Evolutionary conservation across 2,797 vertebrate genomes (phyloP), one percentile per base, ranked within the genome.

Genomic region (Pampus argenteus): DNA sequence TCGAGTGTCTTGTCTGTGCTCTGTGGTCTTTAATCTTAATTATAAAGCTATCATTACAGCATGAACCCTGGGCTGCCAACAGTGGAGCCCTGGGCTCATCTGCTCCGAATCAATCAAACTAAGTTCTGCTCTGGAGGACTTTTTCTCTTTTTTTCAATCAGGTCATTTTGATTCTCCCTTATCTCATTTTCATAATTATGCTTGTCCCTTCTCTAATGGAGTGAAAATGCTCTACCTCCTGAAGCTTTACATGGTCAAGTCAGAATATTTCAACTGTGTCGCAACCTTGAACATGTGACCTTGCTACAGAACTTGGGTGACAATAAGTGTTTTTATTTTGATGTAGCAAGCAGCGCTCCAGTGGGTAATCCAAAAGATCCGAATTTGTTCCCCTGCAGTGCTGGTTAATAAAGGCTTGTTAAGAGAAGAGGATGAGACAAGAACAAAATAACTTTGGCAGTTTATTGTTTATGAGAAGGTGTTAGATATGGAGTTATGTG

Each of bases 11-110:
- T 91, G 89, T 92, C 88, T 88, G 76, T 78, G 83, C 92, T 90
- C 88, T 17, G 63, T 89, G 92, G 90, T 94, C 91, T 94, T 95
- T 95, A 93, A 93, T 95, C 94, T 95, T 95, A 95, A 95, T 95
- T 95, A 95, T 95, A 93, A 93, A 93, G 90, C 93, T 92, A 94
- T 95, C 94, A 95, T 95, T 95, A 93, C 87, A 84, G 88, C 82
- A 58, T 91, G 91, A 92, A 93, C 91, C 90, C 86, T 87, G 87
- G 89, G 85, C 88, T 92, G 93, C 92, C 92, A 91, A 88, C 91
- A 89, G 89, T 90, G 82, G 85, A 89, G 92, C 92, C 90, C 88
- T 79, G 87, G 91, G 92, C 92, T 84, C 89, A 90, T 92, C 88
- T 87, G 89, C 93, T 90, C 81, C 13, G 84, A 94, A 95, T 95